Percentiles rank a stretch among this genome's conserved stretches.
Evolutionary conservation across 2,113 vertebrate species (phyloP).

Genomic region (Anseranas semipalmata): DNA sequence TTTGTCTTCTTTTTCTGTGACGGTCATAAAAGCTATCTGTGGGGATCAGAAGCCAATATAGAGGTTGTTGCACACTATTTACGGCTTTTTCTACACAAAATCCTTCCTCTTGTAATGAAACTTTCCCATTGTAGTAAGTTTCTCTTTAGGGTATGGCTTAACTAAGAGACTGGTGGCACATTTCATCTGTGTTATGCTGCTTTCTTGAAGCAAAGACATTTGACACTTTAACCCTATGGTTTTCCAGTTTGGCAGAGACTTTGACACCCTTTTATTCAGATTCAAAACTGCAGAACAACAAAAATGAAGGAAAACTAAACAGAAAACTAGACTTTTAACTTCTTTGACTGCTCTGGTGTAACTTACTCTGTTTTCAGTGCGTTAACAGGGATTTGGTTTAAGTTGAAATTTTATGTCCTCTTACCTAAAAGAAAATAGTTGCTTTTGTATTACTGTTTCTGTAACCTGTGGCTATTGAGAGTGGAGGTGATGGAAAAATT

Average conservation of each 20-base stretch:
- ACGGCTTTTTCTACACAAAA: neutral
- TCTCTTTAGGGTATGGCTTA: neutral
- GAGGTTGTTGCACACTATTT: neutral
- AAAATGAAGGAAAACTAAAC: neutral
- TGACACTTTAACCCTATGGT: neutral
- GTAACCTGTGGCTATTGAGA: neutral
- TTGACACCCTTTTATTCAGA: neutral
- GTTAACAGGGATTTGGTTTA: neutral
- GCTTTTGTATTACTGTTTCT: neutral
- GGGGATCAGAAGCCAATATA: neutral
- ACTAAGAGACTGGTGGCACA: neutral
- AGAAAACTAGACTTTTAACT: neutral
- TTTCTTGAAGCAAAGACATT: neutral
- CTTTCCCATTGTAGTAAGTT: neutral
- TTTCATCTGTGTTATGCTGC: neutral
- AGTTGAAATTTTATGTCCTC: neutral
- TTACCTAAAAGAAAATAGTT: neutral
- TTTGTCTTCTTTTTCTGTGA: neutral
- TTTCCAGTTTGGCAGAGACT: neutral
- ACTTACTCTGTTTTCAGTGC: neutral
- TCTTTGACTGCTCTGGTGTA: neutral
- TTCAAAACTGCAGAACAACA: neutral
- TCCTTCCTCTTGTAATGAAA: neutral
- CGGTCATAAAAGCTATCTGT: neutral
- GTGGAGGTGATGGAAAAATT: neutral